These are phyloP conservation scores for Peromyscus melanophrys DNA, from an alignment of 2,797 vertebrate genomes.

Conservation along the genomic window DNA sequence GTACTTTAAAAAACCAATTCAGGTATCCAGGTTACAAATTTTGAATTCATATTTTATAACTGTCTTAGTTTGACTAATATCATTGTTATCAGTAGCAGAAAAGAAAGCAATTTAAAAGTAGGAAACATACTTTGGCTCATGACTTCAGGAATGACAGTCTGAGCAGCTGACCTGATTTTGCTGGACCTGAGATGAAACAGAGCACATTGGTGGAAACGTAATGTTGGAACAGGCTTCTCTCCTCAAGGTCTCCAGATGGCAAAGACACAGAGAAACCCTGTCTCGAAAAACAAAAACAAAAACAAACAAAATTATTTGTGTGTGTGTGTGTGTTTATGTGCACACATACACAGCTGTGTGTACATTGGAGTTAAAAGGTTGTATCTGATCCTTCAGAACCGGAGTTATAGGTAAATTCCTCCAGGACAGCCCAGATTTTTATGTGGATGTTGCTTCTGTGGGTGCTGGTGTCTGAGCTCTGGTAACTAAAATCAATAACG, in stretches of 20 bases:
- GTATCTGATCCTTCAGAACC: not conserved
- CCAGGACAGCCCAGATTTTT: not conserved
- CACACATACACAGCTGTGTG: too few relatives aligned
- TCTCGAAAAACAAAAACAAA: too few relatives aligned
- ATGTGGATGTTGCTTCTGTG: not conserved
- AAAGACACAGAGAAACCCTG: not conserved
- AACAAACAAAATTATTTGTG: not conserved
- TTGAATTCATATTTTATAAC: not conserved
- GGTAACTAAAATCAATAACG: not conserved
- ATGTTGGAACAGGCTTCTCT: not conserved
- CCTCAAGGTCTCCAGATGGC: not conserved
- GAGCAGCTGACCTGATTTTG: not conserved
- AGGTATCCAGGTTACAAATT: not conserved
- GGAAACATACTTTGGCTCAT: not conserved
- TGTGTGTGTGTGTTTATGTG: not conserved
- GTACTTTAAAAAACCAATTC: not conserved
- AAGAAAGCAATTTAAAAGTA: not conserved
- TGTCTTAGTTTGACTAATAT: not conserved
- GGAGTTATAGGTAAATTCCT: not conserved
- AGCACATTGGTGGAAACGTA: not conserved
- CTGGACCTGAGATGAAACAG: too few relatives aligned
- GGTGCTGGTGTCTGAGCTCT: not conserved
- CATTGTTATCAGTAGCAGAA: not conserved
- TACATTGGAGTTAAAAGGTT: too few relatives aligned
- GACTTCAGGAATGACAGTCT: not conserved